Conservation (phyloP, 2,888 invertebrate genomes). For the Herminia tarsipennalis region DNA sequence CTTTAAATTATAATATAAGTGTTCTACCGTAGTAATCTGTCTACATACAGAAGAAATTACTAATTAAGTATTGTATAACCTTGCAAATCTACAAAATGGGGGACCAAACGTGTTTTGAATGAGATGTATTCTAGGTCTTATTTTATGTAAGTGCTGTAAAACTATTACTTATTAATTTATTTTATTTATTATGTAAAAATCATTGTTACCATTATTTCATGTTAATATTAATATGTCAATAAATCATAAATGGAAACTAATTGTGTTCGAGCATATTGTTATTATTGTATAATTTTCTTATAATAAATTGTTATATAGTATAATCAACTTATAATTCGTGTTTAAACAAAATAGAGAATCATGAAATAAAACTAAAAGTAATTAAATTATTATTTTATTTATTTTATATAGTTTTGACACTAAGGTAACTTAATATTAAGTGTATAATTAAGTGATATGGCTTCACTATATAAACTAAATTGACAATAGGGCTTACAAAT, state of each 20-base stretch:
- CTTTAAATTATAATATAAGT: too few relatives aligned
- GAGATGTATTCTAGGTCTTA: background rate
- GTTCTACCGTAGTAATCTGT: too few relatives aligned
- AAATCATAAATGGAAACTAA: conserved; percentile 3
- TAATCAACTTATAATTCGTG: conserved; percentile 25
- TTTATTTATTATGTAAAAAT: conserved; percentile 5
- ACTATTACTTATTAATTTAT: background rate
- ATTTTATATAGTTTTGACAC: conserved; percentile 50
- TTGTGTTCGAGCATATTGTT: conserved; percentile 43
- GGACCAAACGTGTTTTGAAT: too few relatives aligned
- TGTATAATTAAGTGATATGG: conserved; percentile 77
- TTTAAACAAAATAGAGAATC: conserved; percentile 21
- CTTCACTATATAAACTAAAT: conserved; percentile 65
- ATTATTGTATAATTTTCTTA: conserved; percentile 37
- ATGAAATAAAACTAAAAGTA: conserved; percentile 63
- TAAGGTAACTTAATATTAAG: conserved; percentile 77
- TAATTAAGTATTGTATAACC: too few relatives aligned
- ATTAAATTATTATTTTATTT: conserved; percentile 54
- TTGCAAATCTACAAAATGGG: too few relatives aligned
- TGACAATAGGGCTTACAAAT: conserved; percentile 34
- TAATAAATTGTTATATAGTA: conserved; percentile 43
- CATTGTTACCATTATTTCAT: conserved; percentile 6
- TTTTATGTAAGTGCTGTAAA: background rate
- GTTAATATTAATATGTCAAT: background rate
- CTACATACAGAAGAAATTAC: too few relatives aligned